Evolutionary conservation across 2,113 vertebrate species (phyloP), one percentile per base, ranked within the genome.

Genomic region (Gasterosteus nipponicus): DNA sequence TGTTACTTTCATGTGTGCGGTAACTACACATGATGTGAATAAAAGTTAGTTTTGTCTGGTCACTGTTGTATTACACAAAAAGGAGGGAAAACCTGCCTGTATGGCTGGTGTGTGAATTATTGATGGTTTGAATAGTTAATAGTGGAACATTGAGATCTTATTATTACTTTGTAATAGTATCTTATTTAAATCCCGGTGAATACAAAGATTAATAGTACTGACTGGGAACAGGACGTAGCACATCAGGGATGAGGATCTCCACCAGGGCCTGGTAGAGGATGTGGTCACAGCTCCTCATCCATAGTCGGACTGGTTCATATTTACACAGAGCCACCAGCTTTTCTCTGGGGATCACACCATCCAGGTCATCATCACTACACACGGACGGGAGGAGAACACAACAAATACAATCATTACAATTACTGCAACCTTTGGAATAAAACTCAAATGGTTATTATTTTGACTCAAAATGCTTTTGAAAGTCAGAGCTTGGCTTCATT

Each of bases 251-350:
- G 47, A 99, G 97, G 76, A 97, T 96, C 91, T 99, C 98, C 81
- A 99, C 97, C 78, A 99, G 93, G 0, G 98, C 96, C 93, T 99
- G 98, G 94, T 98, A 99, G 59, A 99, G 91, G 92, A 99, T 96
- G 91, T 99, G 97, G 82, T 99, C 98, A 1, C 98, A 99, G 93
- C 92, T 96, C 73, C 97, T 93, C 98, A 99, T 99, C 98, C 98
- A 99, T 42, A 95, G 88, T 81, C 96, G 93, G 71, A 99, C 82
- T 0, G 97, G 96, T 73, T 98, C 96, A 0, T 95, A 96, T 86
- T 97, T 96, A 85, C 98, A 99, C 82, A 99, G 91, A 14, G 94
- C 75, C 51, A 98, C 89, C 88, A 99, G 95, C 89, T 96, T 98
- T 59, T 97, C 96, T 82, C 95, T 94, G 0, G 96, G 95, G 83